Evolutionary conservation across 1,140 invertebrate genomes (phyloP).

Genomic region (Papilio xuthus): DNA sequence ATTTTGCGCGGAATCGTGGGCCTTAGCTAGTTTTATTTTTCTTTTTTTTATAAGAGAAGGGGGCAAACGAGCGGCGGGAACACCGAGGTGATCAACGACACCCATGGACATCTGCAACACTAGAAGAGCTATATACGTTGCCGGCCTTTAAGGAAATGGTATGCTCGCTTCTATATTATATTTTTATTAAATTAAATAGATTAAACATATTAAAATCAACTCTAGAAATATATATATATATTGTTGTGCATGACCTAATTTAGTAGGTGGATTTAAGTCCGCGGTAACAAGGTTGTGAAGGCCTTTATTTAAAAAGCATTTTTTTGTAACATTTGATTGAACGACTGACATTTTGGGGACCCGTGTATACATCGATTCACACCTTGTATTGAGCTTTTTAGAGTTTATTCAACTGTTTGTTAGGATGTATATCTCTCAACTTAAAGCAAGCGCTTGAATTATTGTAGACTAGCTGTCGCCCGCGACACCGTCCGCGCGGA

Average conservation of each 20-base stretch:
- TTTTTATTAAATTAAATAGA: background rate
- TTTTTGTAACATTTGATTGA: slow-evolving; percentile 33
- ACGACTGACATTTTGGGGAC: slow-evolving; percentile 14
- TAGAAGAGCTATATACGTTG: no score
- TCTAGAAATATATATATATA: background rate
- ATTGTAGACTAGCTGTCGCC: no score
- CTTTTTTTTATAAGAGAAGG: no score
- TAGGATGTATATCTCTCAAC: no score
- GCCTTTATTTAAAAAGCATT: slow-evolving; percentile 29
- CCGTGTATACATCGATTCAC: slow-evolving; percentile 14
- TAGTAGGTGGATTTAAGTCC: slow-evolving; percentile 28
- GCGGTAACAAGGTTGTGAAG: slow-evolving; percentile 28
- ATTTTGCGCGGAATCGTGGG: no score
- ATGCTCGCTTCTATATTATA: background rate
- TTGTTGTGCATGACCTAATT: slow-evolving; percentile 28
- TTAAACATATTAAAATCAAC: background rate
- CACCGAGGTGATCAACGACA: no score
- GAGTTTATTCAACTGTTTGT: background rate
- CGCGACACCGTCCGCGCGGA: no score
- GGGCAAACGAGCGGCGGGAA: no score
- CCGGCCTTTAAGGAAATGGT: no score
- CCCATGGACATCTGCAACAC: no score
- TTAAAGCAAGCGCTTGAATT: background rate
- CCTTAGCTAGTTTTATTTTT: no score
- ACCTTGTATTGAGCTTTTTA: slow-evolving; percentile 9